Percentiles rank a stretch among this genome's conserved stretches.
These are phyloP conservation scores for Euglossa dilemma DNA, from an alignment of 1,140 invertebrate species.

Conservation along the genomic window DNA sequence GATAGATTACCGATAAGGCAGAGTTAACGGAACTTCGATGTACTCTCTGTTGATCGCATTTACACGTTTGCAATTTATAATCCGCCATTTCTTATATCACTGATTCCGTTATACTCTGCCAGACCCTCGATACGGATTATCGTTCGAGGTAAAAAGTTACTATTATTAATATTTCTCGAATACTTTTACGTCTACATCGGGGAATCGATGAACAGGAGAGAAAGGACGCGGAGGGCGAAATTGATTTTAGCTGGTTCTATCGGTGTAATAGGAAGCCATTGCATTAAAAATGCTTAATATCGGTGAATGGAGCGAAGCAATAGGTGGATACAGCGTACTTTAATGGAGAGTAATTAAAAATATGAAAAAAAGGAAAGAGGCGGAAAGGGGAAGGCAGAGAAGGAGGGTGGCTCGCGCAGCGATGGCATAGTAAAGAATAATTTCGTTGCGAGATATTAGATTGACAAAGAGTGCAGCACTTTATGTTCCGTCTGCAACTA, in stretches of 20 bases:
- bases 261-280: neutral
- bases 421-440: neutral
- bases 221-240: neutral
- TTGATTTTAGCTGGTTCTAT: neutral
- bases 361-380: neutral
- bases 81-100: neutral
- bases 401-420: neutral
- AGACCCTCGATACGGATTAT: neutral
- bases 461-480: slow-evolving; percentile 23
- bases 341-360: slow-evolving; percentile 27
- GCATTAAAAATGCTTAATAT: slow-evolving; percentile 24
- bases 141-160: no score
- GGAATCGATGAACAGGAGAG: neutral
- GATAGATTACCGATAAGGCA: neutral
- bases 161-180: neutral
- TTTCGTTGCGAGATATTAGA: slow-evolving; percentile 28
- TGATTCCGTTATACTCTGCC: no score
- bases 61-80: neutral
- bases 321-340: neutral
- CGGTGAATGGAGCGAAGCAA: slow-evolving; percentile 31
- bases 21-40: slow-evolving; percentile 3
- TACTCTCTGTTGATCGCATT: no score
- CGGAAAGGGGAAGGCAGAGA: neutral
- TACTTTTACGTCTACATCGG: neutral
- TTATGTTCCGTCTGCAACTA: slow-evolving; percentile 16